These are phyloP conservation scores for Neodontobutis hainanensis DNA, from an alignment of 2,113 vertebrate genomes.

Conservation along the genomic window DNA sequence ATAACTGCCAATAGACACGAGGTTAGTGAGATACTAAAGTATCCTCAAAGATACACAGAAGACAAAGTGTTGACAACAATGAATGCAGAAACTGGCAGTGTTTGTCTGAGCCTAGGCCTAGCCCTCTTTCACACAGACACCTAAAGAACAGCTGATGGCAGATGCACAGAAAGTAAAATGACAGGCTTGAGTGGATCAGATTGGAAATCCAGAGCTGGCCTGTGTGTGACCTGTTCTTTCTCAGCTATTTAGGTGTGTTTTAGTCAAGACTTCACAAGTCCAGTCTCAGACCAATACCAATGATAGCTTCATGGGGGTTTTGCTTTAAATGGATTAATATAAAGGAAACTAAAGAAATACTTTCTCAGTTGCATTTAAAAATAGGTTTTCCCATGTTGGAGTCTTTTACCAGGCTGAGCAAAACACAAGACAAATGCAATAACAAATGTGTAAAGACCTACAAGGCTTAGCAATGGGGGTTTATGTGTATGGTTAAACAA, in stretches of 20 bases:
- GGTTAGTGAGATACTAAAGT: constrained; percentile 2
- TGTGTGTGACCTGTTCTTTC: background rate
- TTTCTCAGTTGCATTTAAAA: no score
- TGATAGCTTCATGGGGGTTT: no score
- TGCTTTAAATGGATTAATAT: no score
- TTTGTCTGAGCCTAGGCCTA: constrained; percentile 40
- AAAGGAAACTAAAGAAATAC: no score
- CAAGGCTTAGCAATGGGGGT: no score
- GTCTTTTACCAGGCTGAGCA: no score
- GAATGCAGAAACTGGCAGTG: constrained; percentile 44
- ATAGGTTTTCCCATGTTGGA: no score
- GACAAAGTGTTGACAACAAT: constrained; percentile 43
- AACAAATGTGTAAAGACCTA: no score
- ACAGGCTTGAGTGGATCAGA: background rate
- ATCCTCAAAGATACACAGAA: constrained; percentile 20
- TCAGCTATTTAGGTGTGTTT: background rate
- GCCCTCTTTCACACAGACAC: constrained; percentile 29
- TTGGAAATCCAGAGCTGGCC: constrained; percentile 25
- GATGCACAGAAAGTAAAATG: constrained; percentile 20
- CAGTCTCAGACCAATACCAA: no score
- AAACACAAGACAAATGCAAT: no score
- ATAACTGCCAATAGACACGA: background rate
- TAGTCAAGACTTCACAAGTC: background rate
- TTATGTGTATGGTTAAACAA: no score
- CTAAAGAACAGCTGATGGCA: constrained; percentile 51